phyloP scores from a whole-genome alignment of 23 tunicate species.

The Oikopleura vanhoeffeni region DNA sequence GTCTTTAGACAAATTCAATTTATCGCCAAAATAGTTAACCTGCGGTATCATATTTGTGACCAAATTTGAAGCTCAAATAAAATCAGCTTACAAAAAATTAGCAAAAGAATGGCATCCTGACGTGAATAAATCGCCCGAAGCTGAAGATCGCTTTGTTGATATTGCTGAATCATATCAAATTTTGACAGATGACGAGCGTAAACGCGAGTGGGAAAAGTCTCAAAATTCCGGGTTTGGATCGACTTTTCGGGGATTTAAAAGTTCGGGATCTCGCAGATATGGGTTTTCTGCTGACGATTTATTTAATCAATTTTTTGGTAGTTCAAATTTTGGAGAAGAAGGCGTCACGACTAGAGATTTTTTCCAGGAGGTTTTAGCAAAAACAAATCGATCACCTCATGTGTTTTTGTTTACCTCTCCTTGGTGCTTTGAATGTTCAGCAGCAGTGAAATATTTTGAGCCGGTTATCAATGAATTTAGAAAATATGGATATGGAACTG shows the following conservation, averaged over 20 bases:
- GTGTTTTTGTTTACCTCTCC: not conserved
- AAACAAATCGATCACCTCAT: not conserved
- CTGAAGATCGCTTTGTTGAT: conserved; percentile 62
- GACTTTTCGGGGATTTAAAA: not conserved
- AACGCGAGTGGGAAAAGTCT: not conserved
- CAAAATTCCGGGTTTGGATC: not conserved
- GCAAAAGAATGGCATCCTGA: conserved; percentile 83
- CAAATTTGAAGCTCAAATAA: too few relatives aligned
- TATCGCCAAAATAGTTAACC: too few relatives aligned
- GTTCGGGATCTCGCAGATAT: too few relatives aligned
- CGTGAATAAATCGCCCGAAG: conserved; percentile 44
- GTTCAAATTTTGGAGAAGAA: not conserved
- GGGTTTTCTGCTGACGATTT: not conserved
- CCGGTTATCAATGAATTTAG: not conserved
- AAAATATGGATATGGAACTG: not conserved
- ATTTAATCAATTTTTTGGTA: not conserved
- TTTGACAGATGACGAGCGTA: not conserved
- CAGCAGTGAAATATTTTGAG: not conserved
- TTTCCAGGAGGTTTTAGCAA: not conserved
- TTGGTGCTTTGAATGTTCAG: not conserved
- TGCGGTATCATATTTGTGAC: too few relatives aligned
- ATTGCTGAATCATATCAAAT: conserved; percentile 43
- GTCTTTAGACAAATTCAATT: too few relatives aligned
- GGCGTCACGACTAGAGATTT: not conserved
- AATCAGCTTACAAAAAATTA: conserved; percentile 49